phyloP scores from a whole-genome alignment of 2,113 vertebrate genomes.

The Apteryx owenii region DNA sequence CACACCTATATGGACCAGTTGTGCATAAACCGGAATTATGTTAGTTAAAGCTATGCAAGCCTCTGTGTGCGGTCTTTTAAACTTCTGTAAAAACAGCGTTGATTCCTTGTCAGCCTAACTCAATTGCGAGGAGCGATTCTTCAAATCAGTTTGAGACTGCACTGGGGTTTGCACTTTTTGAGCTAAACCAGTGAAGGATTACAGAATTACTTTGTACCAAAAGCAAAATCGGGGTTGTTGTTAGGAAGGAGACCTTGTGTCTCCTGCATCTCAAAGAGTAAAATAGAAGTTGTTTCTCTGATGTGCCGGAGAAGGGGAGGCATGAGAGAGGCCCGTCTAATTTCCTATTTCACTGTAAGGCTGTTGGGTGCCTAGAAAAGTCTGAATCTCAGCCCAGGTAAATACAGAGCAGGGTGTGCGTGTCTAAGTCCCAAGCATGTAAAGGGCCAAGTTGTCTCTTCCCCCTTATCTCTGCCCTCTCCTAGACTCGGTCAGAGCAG shows the following conservation, averaged over 20 bases:
- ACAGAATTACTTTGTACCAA: not conserved
- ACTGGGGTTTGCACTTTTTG: not conserved
- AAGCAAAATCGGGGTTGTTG: not conserved
- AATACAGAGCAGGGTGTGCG: too few species aligned
- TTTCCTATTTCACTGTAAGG: not conserved
- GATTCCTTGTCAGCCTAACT: not conserved
- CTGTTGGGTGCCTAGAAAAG: not conserved
- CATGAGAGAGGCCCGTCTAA: not conserved
- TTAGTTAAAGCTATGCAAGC: not conserved
- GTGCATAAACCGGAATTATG: not conserved
- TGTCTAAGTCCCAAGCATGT: too few species aligned
- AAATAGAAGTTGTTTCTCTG: not conserved
- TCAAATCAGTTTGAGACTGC: not conserved
- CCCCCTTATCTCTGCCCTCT: too few species aligned
- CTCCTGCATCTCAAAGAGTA: accelerated
- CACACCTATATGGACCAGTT: not conserved
- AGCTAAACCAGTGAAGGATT: not conserved
- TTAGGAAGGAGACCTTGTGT: not conserved
- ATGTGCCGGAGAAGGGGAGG: not conserved
- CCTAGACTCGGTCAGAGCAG: too few species aligned
- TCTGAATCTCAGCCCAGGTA: too few species aligned
- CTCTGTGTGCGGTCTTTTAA: not conserved
- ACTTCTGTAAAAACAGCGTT: not conserved
- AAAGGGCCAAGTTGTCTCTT: too few species aligned
- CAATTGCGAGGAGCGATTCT: not conserved